Evolutionary conservation across 2,888 invertebrate genomes (phyloP), one percentile per base, ranked within the genome.

Genomic region (Caenorhabditis sulstoni): DNA sequence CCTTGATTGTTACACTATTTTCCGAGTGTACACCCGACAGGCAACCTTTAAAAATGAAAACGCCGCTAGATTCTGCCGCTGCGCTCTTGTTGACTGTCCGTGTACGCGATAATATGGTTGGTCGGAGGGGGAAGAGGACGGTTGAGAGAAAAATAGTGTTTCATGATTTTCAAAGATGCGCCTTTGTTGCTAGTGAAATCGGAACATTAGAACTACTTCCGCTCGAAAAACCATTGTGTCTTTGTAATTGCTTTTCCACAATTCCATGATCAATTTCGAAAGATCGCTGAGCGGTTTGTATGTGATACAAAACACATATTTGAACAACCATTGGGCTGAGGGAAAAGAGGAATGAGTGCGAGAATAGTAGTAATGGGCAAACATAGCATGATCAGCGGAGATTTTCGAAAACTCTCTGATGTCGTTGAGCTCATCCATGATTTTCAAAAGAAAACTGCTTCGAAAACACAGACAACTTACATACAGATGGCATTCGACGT

Each of bases 401-500:
- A 55, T 39, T 55, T 55, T 55, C 1, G 16, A 55, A 55, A 7
- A 18, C 18, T 37, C 16, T 47, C 16, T 41, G 29, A 29, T 16
- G 47, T 14, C 3, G n/a, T 18, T 47, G 14, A 44, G 11, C 44
- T n/a, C n/a, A n/a, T n/a, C n/a, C n/a, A n/a, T n/a, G n/a, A n/a
- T 12, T 20, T 50, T 50, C 16, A 29, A 23, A 12, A 5, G 14
- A 66, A 20, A 0, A 23, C 20, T 23, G 20, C 22, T 37, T 11
- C n/a, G 39, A 14, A 39, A 53, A 57, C 53, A 55, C 61, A 61
- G 53, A 59, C 70, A 70, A 71, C 71, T 71, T 71, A 71, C 71
- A 71, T 71, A 71, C 71, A 71, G 71, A 62, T 71, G 71, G 71
- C 71, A 62, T 62, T 71, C 71, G 57, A 57, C 49, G 29, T 44